Conservation (phyloP, 2,113 vertebrate species). For the Pimephales promelas region DNA sequence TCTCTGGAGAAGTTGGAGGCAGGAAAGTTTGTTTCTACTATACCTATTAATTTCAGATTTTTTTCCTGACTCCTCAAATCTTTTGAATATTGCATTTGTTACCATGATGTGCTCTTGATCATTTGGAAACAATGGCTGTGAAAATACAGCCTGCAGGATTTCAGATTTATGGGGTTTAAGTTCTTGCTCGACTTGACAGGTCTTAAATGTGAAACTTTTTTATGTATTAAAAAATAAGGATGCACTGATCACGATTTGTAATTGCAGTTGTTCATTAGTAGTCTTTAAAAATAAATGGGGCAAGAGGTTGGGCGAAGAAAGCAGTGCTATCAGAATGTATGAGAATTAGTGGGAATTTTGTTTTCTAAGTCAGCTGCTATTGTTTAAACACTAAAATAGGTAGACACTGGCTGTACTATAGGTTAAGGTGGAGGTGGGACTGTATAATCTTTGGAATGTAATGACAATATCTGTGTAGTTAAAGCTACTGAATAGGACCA, state of each 20-base stretch:
- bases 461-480: neutral
- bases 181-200: neutral
- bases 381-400: neutral
- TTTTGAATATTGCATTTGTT: conserved; percentile 5
- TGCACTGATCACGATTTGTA: too few species aligned
- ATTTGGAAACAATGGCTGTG: neutral
- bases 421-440: neutral
- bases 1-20: neutral
- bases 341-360: neutral
- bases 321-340: neutral
- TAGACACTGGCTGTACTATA: neutral
- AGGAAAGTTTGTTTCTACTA: conserved; percentile 18
- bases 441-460: neutral
- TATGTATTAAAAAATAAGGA: neutral
- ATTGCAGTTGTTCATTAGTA: too few species aligned
- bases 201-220: neutral
- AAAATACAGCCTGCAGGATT: neutral
- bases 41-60: conserved; percentile 2
- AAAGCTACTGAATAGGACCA: neutral
- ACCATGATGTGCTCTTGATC: neutral
- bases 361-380: neutral
- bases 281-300: neutral
- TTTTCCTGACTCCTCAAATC: neutral
- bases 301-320: neutral
- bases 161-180: neutral